Evolutionary conservation across 2,888 invertebrate genomes (phyloP).

Genomic region (Dasysyrphus tricinctus): DNA sequence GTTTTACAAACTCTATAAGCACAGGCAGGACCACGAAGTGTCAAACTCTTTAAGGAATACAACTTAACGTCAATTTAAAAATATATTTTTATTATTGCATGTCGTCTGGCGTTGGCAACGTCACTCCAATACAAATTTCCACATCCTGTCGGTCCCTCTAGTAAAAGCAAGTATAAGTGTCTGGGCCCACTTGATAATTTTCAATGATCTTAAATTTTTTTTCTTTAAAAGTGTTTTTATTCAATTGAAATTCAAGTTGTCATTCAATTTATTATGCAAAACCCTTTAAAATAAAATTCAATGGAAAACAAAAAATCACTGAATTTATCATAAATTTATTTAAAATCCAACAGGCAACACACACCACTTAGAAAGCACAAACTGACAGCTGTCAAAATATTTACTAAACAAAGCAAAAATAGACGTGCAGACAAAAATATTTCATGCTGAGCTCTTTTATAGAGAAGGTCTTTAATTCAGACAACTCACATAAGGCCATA

Average conservation of each 20-base stretch:
- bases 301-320: slow-evolving; percentile 36
- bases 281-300: slow-evolving; percentile 3
- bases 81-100: no score
- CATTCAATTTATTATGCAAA: slow-evolving; percentile 19
- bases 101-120: no score
- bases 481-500: slow-evolving; percentile 30
- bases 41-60: no score
- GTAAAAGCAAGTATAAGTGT: neutral
- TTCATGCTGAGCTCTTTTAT: neutral
- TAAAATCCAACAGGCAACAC: slow-evolving; percentile 46
- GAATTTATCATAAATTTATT: slow-evolving; percentile 48
- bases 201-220: neutral
- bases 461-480: slow-evolving; percentile 35
- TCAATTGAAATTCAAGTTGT: neutral
- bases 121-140: neutral
- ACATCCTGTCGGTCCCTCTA: neutral
- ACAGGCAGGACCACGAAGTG: no score
- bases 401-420: slow-evolving; percentile 73
- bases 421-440: neutral
- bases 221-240: neutral
- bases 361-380: slow-evolving; percentile 79
- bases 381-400: slow-evolving; percentile 86
- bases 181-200: neutral
- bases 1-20: no score
- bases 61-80: no score